Base-by-base conservation (phyloP, 2,888 invertebrate species). In the Tortricodes alternella region DNA sequence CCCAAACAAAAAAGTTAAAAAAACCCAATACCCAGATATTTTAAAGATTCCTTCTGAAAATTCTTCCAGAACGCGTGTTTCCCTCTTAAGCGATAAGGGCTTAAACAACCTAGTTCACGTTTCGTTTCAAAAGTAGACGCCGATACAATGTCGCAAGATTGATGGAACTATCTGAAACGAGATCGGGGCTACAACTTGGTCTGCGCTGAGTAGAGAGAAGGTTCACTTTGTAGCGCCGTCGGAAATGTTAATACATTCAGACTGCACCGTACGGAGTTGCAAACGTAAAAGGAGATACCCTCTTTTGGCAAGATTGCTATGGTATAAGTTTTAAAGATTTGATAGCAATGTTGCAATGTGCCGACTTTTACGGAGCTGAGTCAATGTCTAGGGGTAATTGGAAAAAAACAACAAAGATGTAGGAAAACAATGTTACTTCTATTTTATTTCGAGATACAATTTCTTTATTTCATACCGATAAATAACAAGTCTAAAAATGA, bases 91-190 rank as follows among this genome's bases (percentile, higher is more conserved):
- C 13, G 67, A 68, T 66, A 70, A 66, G 70, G 70, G 69, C 68
- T 71, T 66, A 65, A 69, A 67, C 65, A 68, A 71, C 67, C 66
- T 67, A 60, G 69, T 71, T 70, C 68, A 61, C 66, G 66, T 73
- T 69, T 63, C 63, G 64, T 70, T 73, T 74, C 72, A 67, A 69
- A 75, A 76, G 76, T 73, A 71, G 73, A 70, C 76, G 70, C 72
- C 75, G 76, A 80, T 82, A 84, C 78, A 80, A 71, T 83, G 82
- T 80, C 77, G 78, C 73, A 67, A 86, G 87, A 87, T 87, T 88
- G 87, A 88, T 89, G 79, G 73, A 76, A 75, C 78, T 85, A 84
- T 85, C 83, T 80, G 70, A 78, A 84, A 84, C 83, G 78, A 85
- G 85, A 86, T 85, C 85, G 76, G 80, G 74, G 50, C 37, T 38